Evolutionary conservation across 2,797 vertebrate genomes (phyloP), one percentile per base, ranked within the genome.

Genomic region (Pipistrellus kuhlii): DNA sequence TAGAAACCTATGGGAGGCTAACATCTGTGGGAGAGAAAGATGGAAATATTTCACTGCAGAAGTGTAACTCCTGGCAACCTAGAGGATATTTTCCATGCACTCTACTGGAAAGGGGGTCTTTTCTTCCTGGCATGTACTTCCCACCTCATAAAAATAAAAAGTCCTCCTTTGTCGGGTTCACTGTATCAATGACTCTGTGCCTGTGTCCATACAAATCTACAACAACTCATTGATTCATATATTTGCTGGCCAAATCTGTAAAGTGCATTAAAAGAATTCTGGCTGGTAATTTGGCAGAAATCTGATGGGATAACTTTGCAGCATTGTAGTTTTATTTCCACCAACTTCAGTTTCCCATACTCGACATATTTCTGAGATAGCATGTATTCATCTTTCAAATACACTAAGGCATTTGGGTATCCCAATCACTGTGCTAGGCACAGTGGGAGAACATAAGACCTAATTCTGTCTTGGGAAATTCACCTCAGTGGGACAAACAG

Each of bases 71-170:
- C 69, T 87, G 93, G 72, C 55, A 89, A 66, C n/a, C 46, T 27
- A 23, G 6, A 75, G 14, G 25, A 9, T 59, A 82, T 71, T 94
- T 93, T 85, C 69, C 62, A 75, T 46, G 69, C 18, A 13, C 46
- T 80, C 5, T 78, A 35, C 8, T 81, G 71, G 72, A 80, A 94
- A 90, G 13, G 41, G 11, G 25, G 23, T 1, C 23, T 78, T 90
- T 85, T 84, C 35, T 85, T 75, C 77, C 35, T 4, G 38, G 23
- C 0, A 18, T 83, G 1, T 64, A 51, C 90, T 90, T 91, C 57
- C 55, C 13, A 73, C 30, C 64, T 94, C 68, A 59, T 90, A 94
- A 92, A 94, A 93, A 75, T 90, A 69, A 81, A 85, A 92, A 71
- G 57, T n/a, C n/a, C 71, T 76, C 69, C 30, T 92, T 75, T 41